Percentiles rank a stretch among this genome's conserved stretches.
Evolutionary conservation across 1,140 invertebrate genomes (phyloP).

Genomic region (Bombyx mori): ASM3026992v2 NC_085112.1:5622501-5623000

Average conservation of each 20-base stretch:
- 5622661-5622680: slow-evolving; percentile 25
- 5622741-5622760: slow-evolving; percentile 63
- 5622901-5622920: slow-evolving; percentile 51
- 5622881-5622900: slow-evolving; percentile 58
- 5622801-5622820: slow-evolving; percentile 48
- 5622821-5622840: slow-evolving; percentile 46
- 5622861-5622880: slow-evolving; percentile 69
- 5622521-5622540: too few species aligned
- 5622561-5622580: too few species aligned
- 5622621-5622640: not conserved
- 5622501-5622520: too few species aligned
- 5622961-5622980: too few species aligned
- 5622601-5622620: too few species aligned
- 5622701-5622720: slow-evolving; percentile 44
- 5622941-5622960: slow-evolving; percentile 15
- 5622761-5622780: slow-evolving; percentile 67
- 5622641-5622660: slow-evolving; percentile 18
- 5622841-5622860: slow-evolving; percentile 57
- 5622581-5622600: too few species aligned
- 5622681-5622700: slow-evolving; percentile 61
- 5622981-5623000: too few species aligned
- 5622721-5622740: slow-evolving; percentile 33
- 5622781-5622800: slow-evolving; percentile 69
- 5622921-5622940: slow-evolving; percentile 33
- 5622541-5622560: too few species aligned